These are phyloP conservation scores for Gavia stellata DNA, from an alignment of 2,113 vertebrate genomes.

Conservation along the genomic window DNA sequence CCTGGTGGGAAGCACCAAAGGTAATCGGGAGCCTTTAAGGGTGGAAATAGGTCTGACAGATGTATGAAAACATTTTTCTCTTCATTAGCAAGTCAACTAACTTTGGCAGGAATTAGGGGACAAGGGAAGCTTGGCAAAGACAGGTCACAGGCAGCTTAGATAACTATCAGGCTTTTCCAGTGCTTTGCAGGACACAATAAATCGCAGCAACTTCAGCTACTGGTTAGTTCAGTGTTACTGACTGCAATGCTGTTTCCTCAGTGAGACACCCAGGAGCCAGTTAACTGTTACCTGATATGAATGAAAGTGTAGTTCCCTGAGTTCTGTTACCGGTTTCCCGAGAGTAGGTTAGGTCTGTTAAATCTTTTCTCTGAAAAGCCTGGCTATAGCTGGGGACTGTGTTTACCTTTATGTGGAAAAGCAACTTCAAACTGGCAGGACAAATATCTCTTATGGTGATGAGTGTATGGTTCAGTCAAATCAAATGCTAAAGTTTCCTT, in stretches of 20 bases:
- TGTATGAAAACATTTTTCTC: neutral
- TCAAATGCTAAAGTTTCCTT: neutral
- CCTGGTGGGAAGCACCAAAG: neutral
- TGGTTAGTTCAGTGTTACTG: neutral
- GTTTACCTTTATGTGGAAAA: neutral
- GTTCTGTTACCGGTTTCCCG: neutral
- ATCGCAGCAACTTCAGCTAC: neutral
- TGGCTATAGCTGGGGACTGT: neutral
- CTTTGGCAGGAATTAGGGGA: neutral
- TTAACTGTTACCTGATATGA: neutral
- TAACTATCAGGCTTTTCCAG: neutral
- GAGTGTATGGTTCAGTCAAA: neutral
- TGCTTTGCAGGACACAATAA: neutral
- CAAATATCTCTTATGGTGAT: neutral
- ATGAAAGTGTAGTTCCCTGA: neutral
- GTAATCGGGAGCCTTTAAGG: neutral
- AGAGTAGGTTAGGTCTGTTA: neutral
- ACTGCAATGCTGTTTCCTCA: neutral
- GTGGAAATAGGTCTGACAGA: neutral
- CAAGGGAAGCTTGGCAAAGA: neutral
- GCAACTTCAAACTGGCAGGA: neutral
- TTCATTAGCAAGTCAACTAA: neutral
- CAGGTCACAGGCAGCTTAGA: neutral
- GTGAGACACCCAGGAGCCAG: neutral
- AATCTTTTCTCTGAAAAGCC: neutral